These are phyloP conservation scores for Desmodus rotundus DNA, from an alignment of 2,113 vertebrate species.

Conservation along the genomic window DNA sequence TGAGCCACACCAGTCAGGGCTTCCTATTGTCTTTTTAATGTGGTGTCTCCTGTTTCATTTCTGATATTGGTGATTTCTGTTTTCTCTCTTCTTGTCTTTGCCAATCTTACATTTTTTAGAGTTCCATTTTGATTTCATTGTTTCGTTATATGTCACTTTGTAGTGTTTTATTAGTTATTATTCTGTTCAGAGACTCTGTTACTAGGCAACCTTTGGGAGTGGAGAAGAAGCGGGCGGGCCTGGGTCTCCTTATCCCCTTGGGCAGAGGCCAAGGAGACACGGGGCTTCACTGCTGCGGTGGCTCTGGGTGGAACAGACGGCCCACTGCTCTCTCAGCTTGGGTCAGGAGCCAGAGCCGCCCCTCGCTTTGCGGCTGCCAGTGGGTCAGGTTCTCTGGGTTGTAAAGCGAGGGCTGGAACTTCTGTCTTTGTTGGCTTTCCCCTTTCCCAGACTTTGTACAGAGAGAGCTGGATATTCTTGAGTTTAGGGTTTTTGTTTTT, in stretches of 20 bases:
- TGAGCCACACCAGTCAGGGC: neutral
- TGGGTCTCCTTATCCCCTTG: neutral
- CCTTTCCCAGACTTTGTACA: neutral
- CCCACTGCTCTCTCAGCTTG: neutral
- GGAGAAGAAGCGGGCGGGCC: neutral
- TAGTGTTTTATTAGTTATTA: neutral
- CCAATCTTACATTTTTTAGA: neutral
- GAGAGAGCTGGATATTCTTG: neutral
- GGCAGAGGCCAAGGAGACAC: neutral
- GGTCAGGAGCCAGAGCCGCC: neutral
- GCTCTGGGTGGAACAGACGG: neutral
- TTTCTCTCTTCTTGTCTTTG: neutral
- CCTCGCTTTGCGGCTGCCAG: neutral
- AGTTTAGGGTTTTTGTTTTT: neutral
- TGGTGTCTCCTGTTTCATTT: neutral
- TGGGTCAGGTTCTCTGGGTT: neutral
- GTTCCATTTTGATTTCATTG: slow-evolving; percentile 21
- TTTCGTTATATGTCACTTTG: neutral
- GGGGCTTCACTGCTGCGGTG: neutral
- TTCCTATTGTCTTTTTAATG: neutral
- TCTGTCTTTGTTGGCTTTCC: neutral
- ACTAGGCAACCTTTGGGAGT: neutral
- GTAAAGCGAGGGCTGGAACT: neutral
- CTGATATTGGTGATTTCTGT: neutral
- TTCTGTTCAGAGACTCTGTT: neutral